Evolutionary conservation across 2,888 invertebrate species (phyloP).

Genomic region (Heliconius sara): DNA sequence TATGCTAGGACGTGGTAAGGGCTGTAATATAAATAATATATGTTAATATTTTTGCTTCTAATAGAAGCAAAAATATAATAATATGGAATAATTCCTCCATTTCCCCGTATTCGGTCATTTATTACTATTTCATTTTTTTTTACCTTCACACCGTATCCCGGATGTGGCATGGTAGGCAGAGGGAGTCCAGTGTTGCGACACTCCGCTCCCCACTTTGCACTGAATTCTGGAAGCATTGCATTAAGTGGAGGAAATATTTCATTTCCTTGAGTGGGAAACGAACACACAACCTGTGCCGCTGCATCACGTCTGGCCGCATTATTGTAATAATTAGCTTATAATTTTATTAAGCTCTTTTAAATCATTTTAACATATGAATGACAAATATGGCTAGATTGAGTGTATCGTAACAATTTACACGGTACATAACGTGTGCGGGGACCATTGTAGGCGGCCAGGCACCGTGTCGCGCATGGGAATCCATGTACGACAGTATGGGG

Average conservation of each 20-base stretch:
- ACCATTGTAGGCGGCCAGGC: conserved; percentile 61
- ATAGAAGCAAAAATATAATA: background rate
- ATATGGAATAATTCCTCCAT: background rate
- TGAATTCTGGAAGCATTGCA: too few relatives aligned
- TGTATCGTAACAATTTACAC: conserved; percentile 64
- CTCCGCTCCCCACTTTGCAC: too few relatives aligned
- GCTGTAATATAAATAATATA: too few relatives aligned
- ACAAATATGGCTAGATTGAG: conserved; percentile 47
- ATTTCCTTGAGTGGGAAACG: too few relatives aligned
- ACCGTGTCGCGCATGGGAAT: conserved; percentile 70
- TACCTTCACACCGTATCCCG: too few relatives aligned
- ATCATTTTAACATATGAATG: conserved; percentile 41
- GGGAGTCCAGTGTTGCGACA: too few relatives aligned
- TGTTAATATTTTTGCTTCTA: background rate
- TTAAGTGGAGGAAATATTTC: too few relatives aligned
- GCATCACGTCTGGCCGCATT: too few relatives aligned
- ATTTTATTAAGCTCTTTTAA: conserved; percentile 44
- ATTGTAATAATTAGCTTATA: conserved; percentile 31
- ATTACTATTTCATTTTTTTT: background rate
- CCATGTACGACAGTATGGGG: conserved; percentile 38
- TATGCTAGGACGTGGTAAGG: too few relatives aligned
- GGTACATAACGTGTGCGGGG: conserved; percentile 64
- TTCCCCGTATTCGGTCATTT: background rate
- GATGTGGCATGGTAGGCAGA: too few relatives aligned
- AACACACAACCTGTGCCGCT: too few relatives aligned